phyloP scores from a whole-genome alignment of 2,797 vertebrate species.

The Apogon hyalosoma region DNA sequence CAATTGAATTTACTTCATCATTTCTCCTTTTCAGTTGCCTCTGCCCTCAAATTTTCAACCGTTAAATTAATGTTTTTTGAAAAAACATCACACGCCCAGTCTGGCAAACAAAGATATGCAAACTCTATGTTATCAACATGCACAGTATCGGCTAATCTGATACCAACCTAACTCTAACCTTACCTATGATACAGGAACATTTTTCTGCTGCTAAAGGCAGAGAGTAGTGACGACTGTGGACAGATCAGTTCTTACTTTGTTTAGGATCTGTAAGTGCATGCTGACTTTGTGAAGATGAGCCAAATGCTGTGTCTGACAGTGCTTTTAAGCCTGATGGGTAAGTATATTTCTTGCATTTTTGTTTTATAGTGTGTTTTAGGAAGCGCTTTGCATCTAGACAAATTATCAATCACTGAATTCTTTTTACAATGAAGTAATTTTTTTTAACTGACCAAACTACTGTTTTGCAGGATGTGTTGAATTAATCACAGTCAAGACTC shows the following conservation, averaged over 20 bases:
- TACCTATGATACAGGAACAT: conserved; percentile 17
- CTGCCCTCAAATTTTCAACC: conserved; percentile 1
- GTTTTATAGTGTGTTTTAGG: neutral
- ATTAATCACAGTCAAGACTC: conserved; percentile 62
- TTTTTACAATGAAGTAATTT: neutral
- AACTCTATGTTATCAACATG: conserved; percentile 68
- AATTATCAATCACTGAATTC: neutral
- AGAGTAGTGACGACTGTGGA: neutral
- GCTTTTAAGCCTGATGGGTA: conserved; percentile 69
- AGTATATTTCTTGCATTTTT: conserved; percentile 16
- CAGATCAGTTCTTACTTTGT: neutral
- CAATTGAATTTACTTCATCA: neutral
- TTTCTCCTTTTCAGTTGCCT: neutral
- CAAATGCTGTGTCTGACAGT: conserved; percentile 31
- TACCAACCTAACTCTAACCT: conserved; percentile 45
- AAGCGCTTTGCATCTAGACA: neutral
- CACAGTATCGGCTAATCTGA: conserved; percentile 42
- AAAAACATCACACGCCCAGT: conserved; percentile 62
- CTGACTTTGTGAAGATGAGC: conserved; percentile 58
- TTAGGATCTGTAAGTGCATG: neutral
- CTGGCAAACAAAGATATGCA: conserved; percentile 70
- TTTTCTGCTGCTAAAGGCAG: conserved; percentile 22
- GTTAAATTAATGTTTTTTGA: conserved; percentile 17
- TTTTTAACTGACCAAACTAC: neutral
- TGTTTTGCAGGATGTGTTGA: conserved; percentile 58